These are phyloP conservation scores for Augochlora pura DNA, from an alignment of 1,140 invertebrate species.

Conservation along the genomic window DNA sequence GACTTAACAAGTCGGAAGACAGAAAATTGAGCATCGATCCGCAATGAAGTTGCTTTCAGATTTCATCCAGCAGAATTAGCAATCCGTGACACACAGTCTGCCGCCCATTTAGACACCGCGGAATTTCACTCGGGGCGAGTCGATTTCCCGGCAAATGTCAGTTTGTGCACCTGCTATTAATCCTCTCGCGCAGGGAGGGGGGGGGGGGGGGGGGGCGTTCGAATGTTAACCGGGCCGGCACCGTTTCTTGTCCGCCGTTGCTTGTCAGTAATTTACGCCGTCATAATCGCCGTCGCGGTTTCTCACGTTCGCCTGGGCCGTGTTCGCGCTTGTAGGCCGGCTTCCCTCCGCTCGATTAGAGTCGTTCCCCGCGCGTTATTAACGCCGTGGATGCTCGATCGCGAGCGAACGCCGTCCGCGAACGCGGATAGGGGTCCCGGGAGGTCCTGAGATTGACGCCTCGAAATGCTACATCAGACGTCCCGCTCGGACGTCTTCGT, in stretches of 20 bases:
- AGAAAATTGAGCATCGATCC: no score
- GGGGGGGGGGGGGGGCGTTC: constrained; percentile 25
- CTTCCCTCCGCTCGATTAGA: background rate
- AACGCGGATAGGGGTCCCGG: background rate
- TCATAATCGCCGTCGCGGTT: constrained; percentile 29
- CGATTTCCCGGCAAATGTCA: constrained; percentile 42
- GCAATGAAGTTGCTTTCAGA: no score
- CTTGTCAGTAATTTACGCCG: constrained; percentile 45
- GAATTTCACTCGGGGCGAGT: constrained; percentile 6
- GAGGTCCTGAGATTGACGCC: constrained; percentile 30
- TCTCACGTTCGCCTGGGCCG: constrained; percentile 1
- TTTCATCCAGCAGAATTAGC: no score
- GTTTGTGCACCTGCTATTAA: constrained; percentile 22
- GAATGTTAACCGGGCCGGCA: constrained; percentile 48
- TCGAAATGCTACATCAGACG: background rate
- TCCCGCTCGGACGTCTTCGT: background rate
- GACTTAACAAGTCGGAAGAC: no score
- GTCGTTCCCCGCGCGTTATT: background rate
- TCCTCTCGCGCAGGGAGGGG: no score
- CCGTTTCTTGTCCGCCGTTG: constrained; percentile 25
- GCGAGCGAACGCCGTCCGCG: background rate
- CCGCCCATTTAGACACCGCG: background rate
- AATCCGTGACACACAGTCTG: no score
- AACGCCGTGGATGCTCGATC: constrained; percentile 5
- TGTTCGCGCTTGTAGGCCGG: background rate